Percentiles rank a stretch among this genome's conserved stretches.
phyloP scores from a whole-genome alignment of 2,888 invertebrate genomes.

The Xanthia togata region DNA sequence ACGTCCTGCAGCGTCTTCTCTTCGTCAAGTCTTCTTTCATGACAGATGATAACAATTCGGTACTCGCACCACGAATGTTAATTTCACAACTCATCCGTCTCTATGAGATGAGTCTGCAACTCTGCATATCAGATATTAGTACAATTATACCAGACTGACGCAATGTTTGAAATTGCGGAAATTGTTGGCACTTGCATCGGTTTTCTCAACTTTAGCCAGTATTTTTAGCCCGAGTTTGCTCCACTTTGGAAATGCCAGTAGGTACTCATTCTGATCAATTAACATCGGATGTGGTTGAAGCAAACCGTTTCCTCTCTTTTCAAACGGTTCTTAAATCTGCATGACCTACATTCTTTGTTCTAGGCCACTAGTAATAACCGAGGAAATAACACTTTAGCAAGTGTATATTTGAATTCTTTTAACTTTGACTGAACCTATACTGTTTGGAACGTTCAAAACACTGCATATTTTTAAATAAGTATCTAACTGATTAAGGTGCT shows the following conservation, averaged over 20 bases:
- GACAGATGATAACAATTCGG: background rate
- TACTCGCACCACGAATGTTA: background rate
- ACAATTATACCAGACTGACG: background rate
- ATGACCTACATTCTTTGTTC: conserved; percentile 51
- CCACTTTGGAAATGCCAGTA: conserved; percentile 41
- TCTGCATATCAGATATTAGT: background rate
- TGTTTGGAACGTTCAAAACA: background rate
- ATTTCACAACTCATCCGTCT: too few relatives aligned
- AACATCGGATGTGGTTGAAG: conserved; percentile 36
- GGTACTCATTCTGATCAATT: conserved; percentile 36
- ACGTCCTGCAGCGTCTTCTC: too few relatives aligned
- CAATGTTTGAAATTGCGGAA: conserved; percentile 19
- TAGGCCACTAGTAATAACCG: conserved; percentile 15
- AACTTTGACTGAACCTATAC: background rate
- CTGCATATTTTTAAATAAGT: background rate
- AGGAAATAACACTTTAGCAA: conserved; percentile 34
- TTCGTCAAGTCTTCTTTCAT: background rate
- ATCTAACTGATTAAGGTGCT: background rate
- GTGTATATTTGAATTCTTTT: conserved; percentile 16
- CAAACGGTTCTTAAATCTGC: conserved; percentile 41
- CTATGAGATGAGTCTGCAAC: background rate
- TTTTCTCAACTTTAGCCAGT: conserved; percentile 37
- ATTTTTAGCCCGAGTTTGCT: conserved; percentile 40
- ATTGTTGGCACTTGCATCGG: conserved; percentile 27
- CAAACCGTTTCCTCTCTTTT: conserved; percentile 34